Conservation (phyloP, 1,140 invertebrate genomes). For the Drosophila ohnishii region DNA sequence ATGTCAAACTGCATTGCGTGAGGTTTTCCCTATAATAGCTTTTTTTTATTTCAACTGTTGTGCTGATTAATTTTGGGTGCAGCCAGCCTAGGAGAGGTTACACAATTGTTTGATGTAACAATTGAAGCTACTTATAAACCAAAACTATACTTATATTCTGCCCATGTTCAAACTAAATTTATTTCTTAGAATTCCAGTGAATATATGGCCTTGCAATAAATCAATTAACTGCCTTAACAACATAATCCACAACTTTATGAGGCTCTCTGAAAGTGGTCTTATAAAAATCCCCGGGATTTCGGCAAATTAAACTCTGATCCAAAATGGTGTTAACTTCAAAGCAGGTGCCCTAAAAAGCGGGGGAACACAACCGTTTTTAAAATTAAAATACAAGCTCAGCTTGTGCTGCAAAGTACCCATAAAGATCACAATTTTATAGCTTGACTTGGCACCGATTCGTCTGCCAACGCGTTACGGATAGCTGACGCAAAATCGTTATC, state of each 20-base stretch:
- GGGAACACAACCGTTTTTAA: constrained; percentile 2
- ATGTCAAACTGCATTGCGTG: constrained; percentile 67
- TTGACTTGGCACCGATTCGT: constrained; percentile 66
- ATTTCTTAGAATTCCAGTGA: background rate
- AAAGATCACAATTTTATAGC: constrained; percentile 66
- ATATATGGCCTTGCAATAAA: constrained; percentile 1
- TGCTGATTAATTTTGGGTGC: constrained; percentile 40
- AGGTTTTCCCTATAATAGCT: constrained; percentile 40
- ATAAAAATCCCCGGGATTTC: constrained; percentile 26
- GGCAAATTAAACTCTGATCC: constrained; percentile 40
- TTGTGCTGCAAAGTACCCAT: constrained; percentile 48
- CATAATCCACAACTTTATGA: constrained; percentile 18
- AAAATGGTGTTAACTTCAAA: constrained; percentile 34
- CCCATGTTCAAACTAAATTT: background rate
- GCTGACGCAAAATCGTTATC: constrained; percentile 24
- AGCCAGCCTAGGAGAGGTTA: constrained; percentile 15
- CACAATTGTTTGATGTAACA: constrained; percentile 23
- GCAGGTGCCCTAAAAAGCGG: constrained; percentile 32
- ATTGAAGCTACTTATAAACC: background rate
- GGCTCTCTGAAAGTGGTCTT: constrained; percentile 4
- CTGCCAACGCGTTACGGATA: constrained; percentile 54
- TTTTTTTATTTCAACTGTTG: constrained; percentile 23
- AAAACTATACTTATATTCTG: background rate
- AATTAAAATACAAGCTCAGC: constrained; percentile 38
- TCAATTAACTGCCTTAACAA: constrained; percentile 18